Conservation (phyloP, 2,797 vertebrate species). For the Cercopithecus hamlyni region DNA sequence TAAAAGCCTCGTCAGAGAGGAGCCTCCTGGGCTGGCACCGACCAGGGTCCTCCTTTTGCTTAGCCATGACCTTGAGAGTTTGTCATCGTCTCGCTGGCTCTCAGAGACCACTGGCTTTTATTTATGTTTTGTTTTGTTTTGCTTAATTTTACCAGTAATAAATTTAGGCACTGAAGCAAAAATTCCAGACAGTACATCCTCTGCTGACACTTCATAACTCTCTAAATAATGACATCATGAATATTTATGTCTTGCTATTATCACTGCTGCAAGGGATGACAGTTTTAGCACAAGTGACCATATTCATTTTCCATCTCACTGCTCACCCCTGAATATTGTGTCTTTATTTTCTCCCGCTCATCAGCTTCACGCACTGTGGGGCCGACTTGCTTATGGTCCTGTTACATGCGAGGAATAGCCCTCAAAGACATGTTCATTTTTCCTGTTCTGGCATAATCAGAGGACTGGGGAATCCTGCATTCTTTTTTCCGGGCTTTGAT, state of each 20-base stretch:
- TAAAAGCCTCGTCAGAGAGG: not conserved
- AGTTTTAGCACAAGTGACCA: conserved; percentile 13
- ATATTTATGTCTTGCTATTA: conserved; percentile 54
- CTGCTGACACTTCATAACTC: not conserved
- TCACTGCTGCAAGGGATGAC: not conserved
- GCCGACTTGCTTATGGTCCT: not conserved
- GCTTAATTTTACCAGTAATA: conserved; percentile 11
- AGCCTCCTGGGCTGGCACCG: not conserved
- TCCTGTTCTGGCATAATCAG: not conserved
- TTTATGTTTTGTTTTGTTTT: not conserved
- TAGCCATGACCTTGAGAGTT: not conserved
- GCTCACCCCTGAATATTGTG: not conserved
- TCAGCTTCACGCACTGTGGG: not conserved
- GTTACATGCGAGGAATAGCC: not conserved
- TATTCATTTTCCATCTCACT: conserved; percentile 22
- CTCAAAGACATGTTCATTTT: not conserved
- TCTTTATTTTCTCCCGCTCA: not conserved
- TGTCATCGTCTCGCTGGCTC: not conserved
- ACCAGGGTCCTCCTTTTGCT: not conserved
- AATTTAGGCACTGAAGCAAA: conserved; percentile 44
- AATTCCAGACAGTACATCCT: not conserved
- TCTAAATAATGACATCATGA: conserved; percentile 54
- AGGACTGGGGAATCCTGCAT: not conserved
- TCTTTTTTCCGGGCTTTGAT: not conserved
- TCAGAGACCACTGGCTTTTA: not conserved